Evolutionary conservation across 2,797 vertebrate genomes (phyloP).

Genomic region (Micrastur ruficollis): DNA sequence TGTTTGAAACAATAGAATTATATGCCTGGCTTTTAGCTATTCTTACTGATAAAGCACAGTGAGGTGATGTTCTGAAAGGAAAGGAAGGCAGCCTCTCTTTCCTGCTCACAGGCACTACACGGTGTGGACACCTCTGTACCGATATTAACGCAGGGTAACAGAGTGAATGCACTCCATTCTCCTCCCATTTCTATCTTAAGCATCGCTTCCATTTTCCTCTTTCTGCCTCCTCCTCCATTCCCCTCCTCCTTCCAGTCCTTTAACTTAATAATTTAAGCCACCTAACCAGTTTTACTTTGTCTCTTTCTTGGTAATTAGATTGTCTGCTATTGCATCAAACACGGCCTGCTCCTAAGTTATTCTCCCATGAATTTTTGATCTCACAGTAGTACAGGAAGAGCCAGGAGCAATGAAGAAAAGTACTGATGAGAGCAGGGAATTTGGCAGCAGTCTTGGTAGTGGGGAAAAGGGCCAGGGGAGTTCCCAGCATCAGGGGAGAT

Average conservation of each 20-base stretch:
- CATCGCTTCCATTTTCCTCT: background rate
- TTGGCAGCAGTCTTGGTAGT: background rate
- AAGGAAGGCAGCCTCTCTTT: background rate
- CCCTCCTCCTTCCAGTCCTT: background rate
- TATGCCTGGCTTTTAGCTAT: background rate
- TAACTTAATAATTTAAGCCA: background rate
- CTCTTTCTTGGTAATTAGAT: background rate
- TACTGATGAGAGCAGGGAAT: background rate
- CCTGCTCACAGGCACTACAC: background rate
- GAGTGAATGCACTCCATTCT: background rate
- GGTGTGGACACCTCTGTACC: background rate
- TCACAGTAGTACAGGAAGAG: background rate
- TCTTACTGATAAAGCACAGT: background rate
- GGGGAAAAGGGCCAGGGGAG: background rate
- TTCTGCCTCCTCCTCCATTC: background rate
- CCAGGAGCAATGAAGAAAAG: background rate
- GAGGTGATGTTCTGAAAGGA: background rate
- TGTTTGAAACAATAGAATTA: background rate
- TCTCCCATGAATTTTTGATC: background rate
- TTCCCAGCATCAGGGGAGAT: background rate
- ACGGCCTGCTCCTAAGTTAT: background rate
- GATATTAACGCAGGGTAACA: rapidly evolving
- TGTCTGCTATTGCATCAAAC: background rate
- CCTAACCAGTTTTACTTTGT: background rate
- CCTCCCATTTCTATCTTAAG: background rate